Evolutionary conservation across 2,888 invertebrate genomes (phyloP).

Genomic region (Aradus depressus): DNA sequence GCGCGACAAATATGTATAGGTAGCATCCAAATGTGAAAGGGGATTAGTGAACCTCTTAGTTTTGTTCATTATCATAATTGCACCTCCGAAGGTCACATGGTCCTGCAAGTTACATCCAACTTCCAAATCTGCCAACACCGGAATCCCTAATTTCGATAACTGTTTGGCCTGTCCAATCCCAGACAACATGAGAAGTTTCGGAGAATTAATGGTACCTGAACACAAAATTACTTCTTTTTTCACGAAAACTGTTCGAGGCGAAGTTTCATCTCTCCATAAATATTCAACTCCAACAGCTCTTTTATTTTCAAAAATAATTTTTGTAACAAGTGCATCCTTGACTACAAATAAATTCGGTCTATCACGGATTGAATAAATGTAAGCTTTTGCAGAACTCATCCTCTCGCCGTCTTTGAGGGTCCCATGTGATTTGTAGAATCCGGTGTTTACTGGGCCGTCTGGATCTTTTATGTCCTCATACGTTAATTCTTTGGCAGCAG

Average conservation of each 20-base stretch:
- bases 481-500: slow-evolving; percentile 1
- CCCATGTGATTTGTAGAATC: slow-evolving; percentile 31
- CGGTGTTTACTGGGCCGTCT: background rate
- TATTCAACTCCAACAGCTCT: slow-evolving; percentile 49
- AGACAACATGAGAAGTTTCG: slow-evolving; percentile 30
- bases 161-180: slow-evolving; percentile 29
- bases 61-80: slow-evolving; percentile 15
- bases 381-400: slow-evolving; percentile 36
- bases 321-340: slow-evolving; percentile 32
- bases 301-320: slow-evolving; percentile 30
- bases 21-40: slow-evolving; percentile 7
- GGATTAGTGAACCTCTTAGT: background rate
- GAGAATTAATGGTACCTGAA: slow-evolving; percentile 28
- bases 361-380: slow-evolving; percentile 30
- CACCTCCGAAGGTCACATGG: slow-evolving; percentile 27
- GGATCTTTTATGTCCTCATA: slow-evolving; percentile 14
- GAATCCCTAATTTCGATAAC: slow-evolving; percentile 24
- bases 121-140: slow-evolving; percentile 22
- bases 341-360: slow-evolving; percentile 32
- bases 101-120: slow-evolving; percentile 30
- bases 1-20: slow-evolving; percentile 12
- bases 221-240: slow-evolving; percentile 35
- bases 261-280: slow-evolving; percentile 39
- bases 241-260: slow-evolving; percentile 44
- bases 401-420: slow-evolving; percentile 53